phyloP scores from a whole-genome alignment of 2,113 vertebrate genomes.

The Oncorhynchus kisutch region DNA sequence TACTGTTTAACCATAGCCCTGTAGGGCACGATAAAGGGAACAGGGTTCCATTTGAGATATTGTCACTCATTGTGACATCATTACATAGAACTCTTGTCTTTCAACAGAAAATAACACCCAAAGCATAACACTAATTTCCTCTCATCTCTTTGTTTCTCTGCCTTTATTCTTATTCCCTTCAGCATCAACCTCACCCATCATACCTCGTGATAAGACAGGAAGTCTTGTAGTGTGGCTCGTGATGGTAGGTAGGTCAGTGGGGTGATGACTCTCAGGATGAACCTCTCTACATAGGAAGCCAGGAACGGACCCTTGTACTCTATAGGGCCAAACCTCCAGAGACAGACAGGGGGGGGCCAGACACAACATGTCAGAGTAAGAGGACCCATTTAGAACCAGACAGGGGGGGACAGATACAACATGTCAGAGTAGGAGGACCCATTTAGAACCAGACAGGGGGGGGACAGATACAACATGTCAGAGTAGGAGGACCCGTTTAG shows the following conservation, averaged over 20 bases:
- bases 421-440: no score
- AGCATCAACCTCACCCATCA: not conserved
- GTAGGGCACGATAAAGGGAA: no score
- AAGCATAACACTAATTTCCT: not conserved
- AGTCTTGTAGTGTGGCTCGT: constrained; percentile 81
- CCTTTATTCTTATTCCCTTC: not conserved
- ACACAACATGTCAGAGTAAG: not conserved
- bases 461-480: no score
- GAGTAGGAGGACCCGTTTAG: no score
- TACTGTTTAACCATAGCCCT: no score
- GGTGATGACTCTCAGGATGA: constrained; percentile 87
- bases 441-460: no score
- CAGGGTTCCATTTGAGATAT: no score
- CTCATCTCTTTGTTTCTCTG: not conserved
- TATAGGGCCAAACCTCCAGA: constrained; percentile 91
- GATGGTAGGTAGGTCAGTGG: constrained; percentile 93
- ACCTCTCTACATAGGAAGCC: constrained; percentile 92
- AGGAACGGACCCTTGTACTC: constrained; percentile 93
- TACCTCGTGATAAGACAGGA: constrained; percentile 80
- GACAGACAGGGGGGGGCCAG: not conserved
- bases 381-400: no score
- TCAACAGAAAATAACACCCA: not conserved
- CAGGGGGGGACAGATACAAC: no score
- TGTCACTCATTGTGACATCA: not conserved
- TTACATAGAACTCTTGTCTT: no score